Conservation (phyloP, 2,113 vertebrate genomes). For the Geococcyx californianus region DNA sequence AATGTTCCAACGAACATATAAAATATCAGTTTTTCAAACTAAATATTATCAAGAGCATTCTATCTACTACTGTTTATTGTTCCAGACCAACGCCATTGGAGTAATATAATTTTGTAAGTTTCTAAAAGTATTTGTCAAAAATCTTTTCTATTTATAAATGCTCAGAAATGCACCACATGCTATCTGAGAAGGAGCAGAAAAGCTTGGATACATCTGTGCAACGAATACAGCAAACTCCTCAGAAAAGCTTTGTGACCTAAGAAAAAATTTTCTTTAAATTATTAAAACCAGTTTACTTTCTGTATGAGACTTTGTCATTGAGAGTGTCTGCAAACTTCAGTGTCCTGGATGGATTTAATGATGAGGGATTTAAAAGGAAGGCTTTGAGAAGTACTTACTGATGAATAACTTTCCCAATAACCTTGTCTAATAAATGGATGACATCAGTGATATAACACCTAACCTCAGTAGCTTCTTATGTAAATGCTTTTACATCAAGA, state of each 20-base stretch:
- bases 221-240: not conserved
- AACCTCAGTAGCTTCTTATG: not conserved
- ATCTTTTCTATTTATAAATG: not conserved
- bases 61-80: not conserved
- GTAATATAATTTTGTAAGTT: not conserved
- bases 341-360: not conserved
- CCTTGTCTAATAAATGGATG: not conserved
- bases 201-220: not conserved
- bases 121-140: not conserved
- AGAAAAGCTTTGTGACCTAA: not conserved
- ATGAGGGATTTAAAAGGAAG: not conserved
- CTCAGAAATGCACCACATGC: not conserved
- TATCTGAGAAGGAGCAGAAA: not conserved
- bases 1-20: not conserved
- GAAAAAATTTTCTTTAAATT: not conserved
- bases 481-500: not conserved
- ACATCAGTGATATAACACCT: not conserved
- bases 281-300: not conserved
- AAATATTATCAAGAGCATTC: not conserved
- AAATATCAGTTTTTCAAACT: not conserved
- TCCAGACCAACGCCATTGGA: not conserved
- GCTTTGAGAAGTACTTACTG: not conserved
- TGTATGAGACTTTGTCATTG: not conserved
- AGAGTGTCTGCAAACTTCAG: not conserved
- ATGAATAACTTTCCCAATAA: not conserved